Evolutionary conservation across 2,888 invertebrate genomes (phyloP).

Genomic region (Gibbula magus): DNA sequence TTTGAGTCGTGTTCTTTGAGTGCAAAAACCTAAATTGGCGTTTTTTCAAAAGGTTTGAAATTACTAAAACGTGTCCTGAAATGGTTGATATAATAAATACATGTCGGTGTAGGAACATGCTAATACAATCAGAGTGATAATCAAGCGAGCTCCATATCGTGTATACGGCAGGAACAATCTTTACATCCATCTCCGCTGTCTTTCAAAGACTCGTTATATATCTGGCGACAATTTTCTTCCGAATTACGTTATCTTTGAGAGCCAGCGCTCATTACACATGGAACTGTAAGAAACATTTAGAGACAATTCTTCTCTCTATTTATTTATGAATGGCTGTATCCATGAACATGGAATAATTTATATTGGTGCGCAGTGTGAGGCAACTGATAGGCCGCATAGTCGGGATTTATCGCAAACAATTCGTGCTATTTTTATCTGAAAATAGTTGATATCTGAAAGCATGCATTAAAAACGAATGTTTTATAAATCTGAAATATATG

Average conservation of each 20-base stretch:
- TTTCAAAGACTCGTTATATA: neutral
- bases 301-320: no score
- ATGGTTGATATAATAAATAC: neutral
- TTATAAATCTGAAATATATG: no score
- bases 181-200: neutral
- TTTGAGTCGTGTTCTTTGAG: no score
- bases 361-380: no score
- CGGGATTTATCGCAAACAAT: no score
- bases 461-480: no score
- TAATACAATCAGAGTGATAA: neutral
- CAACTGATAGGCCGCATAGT: no score
- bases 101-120: neutral
- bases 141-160: neutral
- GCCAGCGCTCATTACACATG: neutral
- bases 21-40: neutral
- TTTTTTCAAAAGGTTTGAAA: neutral
- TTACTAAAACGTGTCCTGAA: neutral
- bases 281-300: neutral
- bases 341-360: no score
- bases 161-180: neutral
- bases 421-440: no score
- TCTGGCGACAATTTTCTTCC: neutral
- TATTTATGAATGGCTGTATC: no score
- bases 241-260: conserved; percentile 1
- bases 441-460: no score